Conservation (phyloP, 2,113 vertebrate species). For the Oreotrochilus melanogaster region DNA sequence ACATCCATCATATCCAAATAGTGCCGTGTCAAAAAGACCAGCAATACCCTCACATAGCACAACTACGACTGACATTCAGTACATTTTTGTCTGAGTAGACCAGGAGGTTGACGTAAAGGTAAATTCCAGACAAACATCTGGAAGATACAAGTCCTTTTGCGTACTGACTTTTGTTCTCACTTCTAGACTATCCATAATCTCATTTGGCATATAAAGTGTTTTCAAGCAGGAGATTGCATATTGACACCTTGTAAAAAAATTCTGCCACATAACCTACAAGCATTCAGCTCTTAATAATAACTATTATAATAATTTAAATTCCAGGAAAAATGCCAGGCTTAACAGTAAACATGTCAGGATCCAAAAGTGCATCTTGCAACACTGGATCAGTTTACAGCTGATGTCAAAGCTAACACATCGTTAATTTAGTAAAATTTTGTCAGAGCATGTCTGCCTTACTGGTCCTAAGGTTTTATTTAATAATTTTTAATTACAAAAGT, state of each 20-base stretch:
- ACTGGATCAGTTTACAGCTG: slow-evolving; percentile 32
- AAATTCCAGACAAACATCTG: slow-evolving; percentile 85
- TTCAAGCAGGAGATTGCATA: slow-evolving; percentile 86
- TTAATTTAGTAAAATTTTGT: slow-evolving; percentile 62
- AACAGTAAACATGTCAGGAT: slow-evolving; percentile 58
- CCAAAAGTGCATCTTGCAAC: slow-evolving; percentile 26
- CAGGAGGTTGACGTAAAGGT: slow-evolving; percentile 86
- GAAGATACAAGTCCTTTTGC: slow-evolving; percentile 91
- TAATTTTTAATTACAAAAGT: neutral
- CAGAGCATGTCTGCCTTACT: neutral
- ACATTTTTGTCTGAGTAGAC: slow-evolving; percentile 84
- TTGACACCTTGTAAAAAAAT: slow-evolving; percentile 78
- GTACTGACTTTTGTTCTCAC: slow-evolving; percentile 50
- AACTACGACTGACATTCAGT: slow-evolving; percentile 89
- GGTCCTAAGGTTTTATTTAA: neutral
- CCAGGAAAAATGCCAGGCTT: slow-evolving; percentile 44
- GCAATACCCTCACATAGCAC: slow-evolving; percentile 80
- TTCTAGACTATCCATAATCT: slow-evolving; percentile 70
- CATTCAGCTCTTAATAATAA: slow-evolving; percentile 48
- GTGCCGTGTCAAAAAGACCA: slow-evolving; percentile 80
- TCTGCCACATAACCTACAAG: slow-evolving; percentile 13
- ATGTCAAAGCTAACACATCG: slow-evolving; percentile 52
- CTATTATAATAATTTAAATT: neutral
- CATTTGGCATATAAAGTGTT: slow-evolving; percentile 70
- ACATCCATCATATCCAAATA: slow-evolving; percentile 90